Base-by-base conservation (phyloP, 2,113 vertebrate species). In the Corapipo altera region DNA sequence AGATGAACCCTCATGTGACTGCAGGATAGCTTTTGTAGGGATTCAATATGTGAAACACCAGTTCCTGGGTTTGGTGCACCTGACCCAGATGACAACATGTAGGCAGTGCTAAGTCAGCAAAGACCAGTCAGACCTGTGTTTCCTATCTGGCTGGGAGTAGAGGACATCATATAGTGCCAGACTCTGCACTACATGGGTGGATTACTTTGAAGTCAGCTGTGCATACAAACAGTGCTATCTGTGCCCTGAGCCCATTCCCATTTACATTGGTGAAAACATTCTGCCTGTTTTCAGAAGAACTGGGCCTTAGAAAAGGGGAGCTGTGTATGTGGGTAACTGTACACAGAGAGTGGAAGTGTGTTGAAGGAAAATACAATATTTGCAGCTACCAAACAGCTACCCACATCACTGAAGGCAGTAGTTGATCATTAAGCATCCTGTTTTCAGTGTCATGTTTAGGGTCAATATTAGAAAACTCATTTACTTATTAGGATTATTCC, bases 61-160 rank as follows among this genome's bases (percentile, higher is more conserved):
- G 6, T 67, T 86, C 20, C 54, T 64, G 48, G 19, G 5, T 51
- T 74, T 64, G 35, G 10, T 67, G 59, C 32, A 5, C 20, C 55
- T 2, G 2, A 15, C 11, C 27, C 9, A 5, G 6, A 2, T 67
- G 43, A 86, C 48, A 52, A 52, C 1, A 0, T 3, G 3, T 11
- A 9, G 43, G 15, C 0, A 1, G 33, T 43, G 30, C 22, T 74
- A 49, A 57, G 17, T 21, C 1, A 2, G 12, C 57, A 43, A 57
- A 74, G 37, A 17, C 27, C 27, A 19, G 22, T 48, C 51, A 66
- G 37, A 57, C 27, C 21, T 52, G 8, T 43, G 27, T 66, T 64
- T 66, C 55, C 15, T 32, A 2, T 27, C 43, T 80, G 39, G 20
- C 69, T 57, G 23, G 55, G 32, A 66, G 41, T 3, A 82, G 49